Conservation (phyloP, 2,888 invertebrate species). For the Plagodis pulveraria region DNA sequence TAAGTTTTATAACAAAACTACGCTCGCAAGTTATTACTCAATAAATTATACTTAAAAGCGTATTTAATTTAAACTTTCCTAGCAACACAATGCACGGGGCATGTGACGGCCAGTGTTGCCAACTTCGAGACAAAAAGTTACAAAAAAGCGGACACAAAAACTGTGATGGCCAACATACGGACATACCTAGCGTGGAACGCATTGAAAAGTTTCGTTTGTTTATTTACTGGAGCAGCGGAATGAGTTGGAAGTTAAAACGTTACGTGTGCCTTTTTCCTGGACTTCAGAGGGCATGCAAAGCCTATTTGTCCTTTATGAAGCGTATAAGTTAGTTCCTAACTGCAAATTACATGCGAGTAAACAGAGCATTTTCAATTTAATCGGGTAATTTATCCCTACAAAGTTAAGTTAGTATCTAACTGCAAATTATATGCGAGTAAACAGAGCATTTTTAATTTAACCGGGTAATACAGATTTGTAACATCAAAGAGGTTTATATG, state of each 20-base stretch:
- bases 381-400: too few species aligned
- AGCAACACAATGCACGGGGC: slow-evolving; percentile 47
- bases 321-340: too few species aligned
- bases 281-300: too few species aligned
- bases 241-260: neutral
- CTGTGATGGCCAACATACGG: slow-evolving; percentile 24
- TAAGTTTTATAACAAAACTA: slow-evolving; percentile 6
- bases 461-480: too few species aligned
- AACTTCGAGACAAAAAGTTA: slow-evolving; percentile 59
- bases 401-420: too few species aligned
- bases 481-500: too few species aligned
- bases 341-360: too few species aligned
- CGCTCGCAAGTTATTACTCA: slow-evolving; percentile 7
- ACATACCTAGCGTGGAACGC: slow-evolving; percentile 13
- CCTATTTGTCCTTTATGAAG: too few species aligned
- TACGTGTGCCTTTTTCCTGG: too few species aligned
- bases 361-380: too few species aligned
- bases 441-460: too few species aligned
- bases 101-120: slow-evolving; percentile 64
- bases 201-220: slow-evolving; percentile 10
- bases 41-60: slow-evolving; percentile 23
- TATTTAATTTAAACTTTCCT: slow-evolving; percentile 35
- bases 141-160: slow-evolving; percentile 47
- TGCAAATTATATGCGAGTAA: too few species aligned
- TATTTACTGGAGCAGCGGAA: slow-evolving; percentile 1